Percentiles rank a stretch among this genome's conserved stretches.
Evolutionary conservation across 2,888 invertebrate genomes (phyloP).

Genomic region (Leptopterna dolabrata): DNA sequence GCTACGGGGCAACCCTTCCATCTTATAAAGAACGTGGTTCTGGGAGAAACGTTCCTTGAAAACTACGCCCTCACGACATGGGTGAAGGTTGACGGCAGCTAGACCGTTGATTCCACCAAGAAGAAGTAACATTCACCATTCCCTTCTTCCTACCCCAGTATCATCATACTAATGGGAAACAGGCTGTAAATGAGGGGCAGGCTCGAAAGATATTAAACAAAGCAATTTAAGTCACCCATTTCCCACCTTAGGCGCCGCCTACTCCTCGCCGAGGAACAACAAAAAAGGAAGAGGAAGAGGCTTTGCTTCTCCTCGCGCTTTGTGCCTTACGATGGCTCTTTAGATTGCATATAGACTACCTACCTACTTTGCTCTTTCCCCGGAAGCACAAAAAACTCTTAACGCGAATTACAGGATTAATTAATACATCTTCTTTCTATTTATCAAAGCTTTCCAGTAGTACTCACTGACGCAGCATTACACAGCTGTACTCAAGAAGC

Average conservation of each 20-base stretch:
- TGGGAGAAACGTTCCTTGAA: too few species aligned
- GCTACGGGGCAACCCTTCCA: too few species aligned
- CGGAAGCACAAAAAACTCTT: neutral
- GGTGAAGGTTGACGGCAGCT: neutral
- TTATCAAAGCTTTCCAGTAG: too few species aligned
- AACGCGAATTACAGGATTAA: neutral
- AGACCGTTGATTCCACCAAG: neutral
- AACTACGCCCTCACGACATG: neutral
- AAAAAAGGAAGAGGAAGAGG: neutral
- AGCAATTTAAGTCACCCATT: neutral
- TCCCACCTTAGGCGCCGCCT: neutral
- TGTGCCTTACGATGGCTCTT: neutral
- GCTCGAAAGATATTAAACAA: neutral
- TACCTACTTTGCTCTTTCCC: neutral
- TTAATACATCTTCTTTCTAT: too few species aligned
- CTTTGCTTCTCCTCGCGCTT: neutral
- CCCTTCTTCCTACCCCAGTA: neutral
- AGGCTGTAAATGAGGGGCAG: neutral
- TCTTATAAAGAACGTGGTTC: too few species aligned
- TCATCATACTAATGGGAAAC: slow-evolving; percentile 8
- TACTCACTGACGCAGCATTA: too few species aligned
- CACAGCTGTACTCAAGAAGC: too few species aligned
- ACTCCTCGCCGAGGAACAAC: neutral
- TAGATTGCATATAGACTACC: neutral
- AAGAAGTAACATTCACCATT: neutral